phyloP scores from a whole-genome alignment of 64 coral and sea anemone species.

The Porites australiensis region DNA sequence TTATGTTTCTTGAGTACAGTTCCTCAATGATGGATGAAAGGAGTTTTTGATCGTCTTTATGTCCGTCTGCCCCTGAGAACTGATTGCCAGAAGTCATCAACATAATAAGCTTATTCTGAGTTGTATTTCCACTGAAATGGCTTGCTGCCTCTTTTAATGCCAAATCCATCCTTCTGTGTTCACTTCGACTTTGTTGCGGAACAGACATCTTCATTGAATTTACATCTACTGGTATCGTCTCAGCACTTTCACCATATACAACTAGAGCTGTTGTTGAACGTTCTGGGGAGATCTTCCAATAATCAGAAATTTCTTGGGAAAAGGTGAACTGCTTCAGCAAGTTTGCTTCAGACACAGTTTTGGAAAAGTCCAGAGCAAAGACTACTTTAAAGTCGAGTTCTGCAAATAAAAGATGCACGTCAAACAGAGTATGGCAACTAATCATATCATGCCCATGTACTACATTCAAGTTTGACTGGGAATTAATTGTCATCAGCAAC shows the following conservation, averaged over 20 bases:
- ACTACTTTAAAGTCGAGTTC: not conserved
- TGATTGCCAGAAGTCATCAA: slow-evolving; percentile 4
- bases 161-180: slow-evolving; percentile 11
- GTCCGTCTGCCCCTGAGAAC: not conserved
- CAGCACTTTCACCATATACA: not conserved
- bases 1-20: not conserved
- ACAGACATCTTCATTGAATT: no score
- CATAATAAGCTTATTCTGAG: not conserved
- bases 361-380: slow-evolving; percentile 38
- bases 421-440: no score
- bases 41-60: not conserved
- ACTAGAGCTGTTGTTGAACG: not conserved
- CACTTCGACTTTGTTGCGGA: not conserved
- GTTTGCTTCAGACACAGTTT: slow-evolving; percentile 3
- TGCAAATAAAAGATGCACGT: no score
- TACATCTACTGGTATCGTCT: not conserved
- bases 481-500: no score
- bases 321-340: not conserved
- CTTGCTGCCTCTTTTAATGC: not conserved
- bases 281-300: not conserved
- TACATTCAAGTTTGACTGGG: no score
- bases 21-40: not conserved
- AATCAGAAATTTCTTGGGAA: not conserved
- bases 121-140: not conserved
- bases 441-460: no score